Conservation (phyloP, 2,797 vertebrate species). For the Microctenopoma lineatum region DNA sequence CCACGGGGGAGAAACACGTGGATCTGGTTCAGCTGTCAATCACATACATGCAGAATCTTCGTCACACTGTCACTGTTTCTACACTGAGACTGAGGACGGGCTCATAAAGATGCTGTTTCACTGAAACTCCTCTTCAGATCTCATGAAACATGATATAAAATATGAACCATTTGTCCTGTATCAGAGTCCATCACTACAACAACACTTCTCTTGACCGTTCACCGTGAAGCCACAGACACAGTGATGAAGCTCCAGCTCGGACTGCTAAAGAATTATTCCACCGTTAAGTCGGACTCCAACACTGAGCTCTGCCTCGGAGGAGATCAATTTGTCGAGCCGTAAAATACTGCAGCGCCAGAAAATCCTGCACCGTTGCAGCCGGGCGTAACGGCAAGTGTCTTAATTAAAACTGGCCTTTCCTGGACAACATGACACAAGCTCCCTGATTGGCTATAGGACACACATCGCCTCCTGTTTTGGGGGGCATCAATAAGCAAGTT, state of each 20-base stretch:
- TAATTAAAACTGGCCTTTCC: conserved; percentile 69
- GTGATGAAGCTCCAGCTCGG: conserved; percentile 1
- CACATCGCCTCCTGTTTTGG: conserved; percentile 72
- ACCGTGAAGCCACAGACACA: neutral
- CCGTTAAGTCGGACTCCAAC: conserved; percentile 12
- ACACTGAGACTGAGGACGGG: too few species aligned
- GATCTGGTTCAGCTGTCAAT: too few species aligned
- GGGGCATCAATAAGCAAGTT: conserved; percentile 69
- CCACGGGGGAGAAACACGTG: too few species aligned
- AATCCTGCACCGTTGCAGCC: conserved; percentile 33
- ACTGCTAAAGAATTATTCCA: conserved; percentile 30
- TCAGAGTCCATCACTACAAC: too few species aligned
- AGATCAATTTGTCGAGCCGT: conserved; percentile 59
- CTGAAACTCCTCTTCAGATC: too few species aligned
- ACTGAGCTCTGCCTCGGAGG: conserved; percentile 12
- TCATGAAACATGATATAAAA: too few species aligned
- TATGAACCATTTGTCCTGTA: too few species aligned
- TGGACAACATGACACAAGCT: conserved; percentile 67
- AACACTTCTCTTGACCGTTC: too few species aligned
- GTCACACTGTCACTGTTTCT: too few species aligned
- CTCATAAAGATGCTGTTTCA: too few species aligned
- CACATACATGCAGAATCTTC: too few species aligned
- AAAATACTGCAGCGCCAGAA: conserved; percentile 59
- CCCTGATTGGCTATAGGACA: conserved; percentile 74
- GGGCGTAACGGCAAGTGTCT: conserved; percentile 35